A percentile compares a stretch with the other conserved stretches of the same genome.
These are phyloP conservation scores for Zaprionus gabonicus DNA, from an alignment of 1,140 invertebrate genomes.

Conservation along the genomic window DNA sequence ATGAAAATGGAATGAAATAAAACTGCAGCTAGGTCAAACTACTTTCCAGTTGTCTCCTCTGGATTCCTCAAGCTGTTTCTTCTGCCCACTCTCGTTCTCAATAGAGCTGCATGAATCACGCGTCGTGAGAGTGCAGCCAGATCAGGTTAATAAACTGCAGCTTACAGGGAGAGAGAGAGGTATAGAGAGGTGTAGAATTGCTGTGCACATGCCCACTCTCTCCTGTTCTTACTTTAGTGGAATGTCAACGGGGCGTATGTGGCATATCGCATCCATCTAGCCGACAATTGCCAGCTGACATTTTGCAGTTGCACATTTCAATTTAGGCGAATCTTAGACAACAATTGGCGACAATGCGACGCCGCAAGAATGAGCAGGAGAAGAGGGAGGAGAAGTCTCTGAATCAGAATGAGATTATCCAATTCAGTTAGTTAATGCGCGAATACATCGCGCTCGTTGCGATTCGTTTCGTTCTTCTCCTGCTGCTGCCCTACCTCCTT, in stretches of 20 bases:
- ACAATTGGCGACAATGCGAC: constrained; percentile 58
- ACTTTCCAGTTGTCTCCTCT: constrained; percentile 8
- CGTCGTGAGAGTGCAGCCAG: neutral
- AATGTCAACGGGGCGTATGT: constrained; percentile 62
- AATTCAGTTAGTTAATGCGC: constrained; percentile 76
- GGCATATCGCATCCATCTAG: constrained; percentile 80
- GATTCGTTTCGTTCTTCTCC: neutral
- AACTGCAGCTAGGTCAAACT: constrained; percentile 2
- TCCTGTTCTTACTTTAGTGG: constrained; percentile 11
- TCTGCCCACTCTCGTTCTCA: constrained; percentile 36
- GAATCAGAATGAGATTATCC: constrained; percentile 79
- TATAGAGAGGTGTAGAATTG: neutral
- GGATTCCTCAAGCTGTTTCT: constrained; percentile 29
- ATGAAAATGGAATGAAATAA: neutral
- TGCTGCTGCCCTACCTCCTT: neutral
- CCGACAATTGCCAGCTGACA: constrained; percentile 79
- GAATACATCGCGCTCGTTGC: neutral
- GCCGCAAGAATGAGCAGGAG: constrained; percentile 7
- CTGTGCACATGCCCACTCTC: neutral
- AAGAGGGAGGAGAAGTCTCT: constrained; percentile 8
- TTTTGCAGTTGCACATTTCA: constrained; percentile 84
- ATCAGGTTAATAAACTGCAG: constrained; percentile 72
- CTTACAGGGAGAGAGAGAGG: neutral
- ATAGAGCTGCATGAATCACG: constrained; percentile 38
- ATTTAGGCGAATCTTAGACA: constrained; percentile 67